A percentile compares a stretch with the other conserved stretches of the same genome.
These are phyloP conservation scores for Chironomus riparius DNA, from an alignment of 2,888 invertebrate genomes.

Conservation along the genomic window DNA sequence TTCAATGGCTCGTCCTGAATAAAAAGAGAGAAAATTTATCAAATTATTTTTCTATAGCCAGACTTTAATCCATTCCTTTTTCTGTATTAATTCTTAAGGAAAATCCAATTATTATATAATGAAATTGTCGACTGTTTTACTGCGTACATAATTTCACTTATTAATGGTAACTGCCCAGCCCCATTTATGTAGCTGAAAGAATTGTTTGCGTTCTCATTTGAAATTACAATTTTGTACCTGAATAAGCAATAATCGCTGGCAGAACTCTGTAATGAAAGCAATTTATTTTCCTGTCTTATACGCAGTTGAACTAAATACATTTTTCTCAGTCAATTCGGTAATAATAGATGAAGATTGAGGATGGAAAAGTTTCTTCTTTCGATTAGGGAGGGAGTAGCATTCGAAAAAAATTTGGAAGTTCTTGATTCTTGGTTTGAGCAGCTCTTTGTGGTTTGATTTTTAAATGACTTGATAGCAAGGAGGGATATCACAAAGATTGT, in stretches of 20 bases:
- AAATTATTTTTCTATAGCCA: too few relatives aligned
- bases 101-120: slow-evolving; percentile 23
- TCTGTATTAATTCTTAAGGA: too few relatives aligned
- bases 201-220: neutral
- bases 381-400: too few relatives aligned
- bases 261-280: neutral
- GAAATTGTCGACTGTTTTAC: neutral
- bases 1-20: slow-evolving; percentile 42
- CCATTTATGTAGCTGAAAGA: too few relatives aligned
- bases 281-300: slow-evolving; percentile 4
- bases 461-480: too few relatives aligned
- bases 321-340: neutral
- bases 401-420: too few relatives aligned
- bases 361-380: neutral
- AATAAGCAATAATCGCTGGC: neutral
- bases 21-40: slow-evolving; percentile 20
- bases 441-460: too few relatives aligned
- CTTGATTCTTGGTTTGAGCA: too few relatives aligned
- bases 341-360: neutral
- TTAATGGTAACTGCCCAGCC: too few relatives aligned
- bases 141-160: too few relatives aligned
- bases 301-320: too few relatives aligned
- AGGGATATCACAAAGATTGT: too few relatives aligned
- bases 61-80: neutral
- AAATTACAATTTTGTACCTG: neutral